Evolutionary conservation across 2,888 invertebrate species (phyloP).

Genomic region (Temnothorax rugatulus): DNA sequence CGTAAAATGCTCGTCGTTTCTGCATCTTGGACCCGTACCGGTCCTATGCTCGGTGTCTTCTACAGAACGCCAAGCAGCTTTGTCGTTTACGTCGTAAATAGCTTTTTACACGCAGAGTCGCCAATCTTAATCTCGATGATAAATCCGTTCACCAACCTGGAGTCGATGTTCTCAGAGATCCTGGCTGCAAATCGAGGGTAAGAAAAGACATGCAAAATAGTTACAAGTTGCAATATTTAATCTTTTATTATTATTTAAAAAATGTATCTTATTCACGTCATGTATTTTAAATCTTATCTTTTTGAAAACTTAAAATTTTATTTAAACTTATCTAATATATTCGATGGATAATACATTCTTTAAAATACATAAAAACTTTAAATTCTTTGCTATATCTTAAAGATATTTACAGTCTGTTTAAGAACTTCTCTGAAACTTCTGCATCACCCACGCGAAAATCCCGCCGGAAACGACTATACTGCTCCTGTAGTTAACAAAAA

Average conservation of each 20-base stretch:
- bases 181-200: neutral
- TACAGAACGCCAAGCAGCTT: neutral
- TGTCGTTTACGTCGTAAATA: neutral
- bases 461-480: constrained; percentile 77
- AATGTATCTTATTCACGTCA: neutral
- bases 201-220: neutral
- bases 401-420: constrained; percentile 21
- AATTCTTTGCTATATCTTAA: neutral
- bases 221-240: neutral
- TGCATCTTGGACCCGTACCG: neutral
- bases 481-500: constrained; percentile 74
- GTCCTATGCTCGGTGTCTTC: neutral
- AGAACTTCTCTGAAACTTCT: constrained; percentile 42
- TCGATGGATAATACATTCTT: neutral
- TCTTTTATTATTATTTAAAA: neutral
- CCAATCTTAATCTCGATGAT: neutral
- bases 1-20: constrained; percentile 30
- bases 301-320: neutral
- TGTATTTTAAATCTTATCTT: neutral
- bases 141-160: neutral
- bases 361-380: neutral
- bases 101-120: neutral
- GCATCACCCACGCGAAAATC: constrained; percentile 76
- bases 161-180: neutral
- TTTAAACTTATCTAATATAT: neutral